Percentiles rank a stretch among this genome's conserved stretches.
Conservation (phyloP, 2,888 invertebrate genomes). For the Ecdyonurus torrentis region DNA sequence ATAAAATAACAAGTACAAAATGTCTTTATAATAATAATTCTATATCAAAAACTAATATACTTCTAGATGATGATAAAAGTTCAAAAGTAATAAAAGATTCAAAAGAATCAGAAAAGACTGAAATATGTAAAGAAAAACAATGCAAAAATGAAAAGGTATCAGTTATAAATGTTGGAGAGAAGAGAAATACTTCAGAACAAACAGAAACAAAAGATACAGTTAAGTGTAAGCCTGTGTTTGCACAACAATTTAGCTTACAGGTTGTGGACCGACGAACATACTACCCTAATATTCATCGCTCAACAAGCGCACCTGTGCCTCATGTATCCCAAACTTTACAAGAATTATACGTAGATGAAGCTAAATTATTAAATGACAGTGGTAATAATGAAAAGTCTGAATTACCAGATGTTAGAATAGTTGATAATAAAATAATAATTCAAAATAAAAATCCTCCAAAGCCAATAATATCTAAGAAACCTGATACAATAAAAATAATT, state of each 20-base stretch:
- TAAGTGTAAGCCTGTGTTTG: not conserved
- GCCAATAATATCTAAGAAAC: too few species aligned
- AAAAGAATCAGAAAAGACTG: not conserved
- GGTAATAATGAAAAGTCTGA: not conserved
- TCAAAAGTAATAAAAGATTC: not conserved
- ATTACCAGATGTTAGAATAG: too few species aligned
- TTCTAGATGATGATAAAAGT: not conserved
- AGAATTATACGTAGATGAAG: not conserved
- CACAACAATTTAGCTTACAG: not conserved
- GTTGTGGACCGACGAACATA: not conserved
- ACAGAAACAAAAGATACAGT: not conserved
- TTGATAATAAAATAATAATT: too few species aligned
- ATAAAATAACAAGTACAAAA: too few species aligned
- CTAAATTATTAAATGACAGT: not conserved
- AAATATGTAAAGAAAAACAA: not conserved
- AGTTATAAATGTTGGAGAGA: too few species aligned
- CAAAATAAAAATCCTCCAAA: too few species aligned
- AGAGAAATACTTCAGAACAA: not conserved
- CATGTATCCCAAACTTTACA: not conserved
- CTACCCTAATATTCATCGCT: not conserved
- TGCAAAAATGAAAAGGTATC: not conserved
- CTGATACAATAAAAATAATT: too few species aligned
- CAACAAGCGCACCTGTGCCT: not conserved
- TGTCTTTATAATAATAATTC: too few species aligned
- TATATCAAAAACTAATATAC: too few species aligned